Base-by-base conservation (phyloP, 1,140 invertebrate genomes). In the Drosophila funebris region DNA sequence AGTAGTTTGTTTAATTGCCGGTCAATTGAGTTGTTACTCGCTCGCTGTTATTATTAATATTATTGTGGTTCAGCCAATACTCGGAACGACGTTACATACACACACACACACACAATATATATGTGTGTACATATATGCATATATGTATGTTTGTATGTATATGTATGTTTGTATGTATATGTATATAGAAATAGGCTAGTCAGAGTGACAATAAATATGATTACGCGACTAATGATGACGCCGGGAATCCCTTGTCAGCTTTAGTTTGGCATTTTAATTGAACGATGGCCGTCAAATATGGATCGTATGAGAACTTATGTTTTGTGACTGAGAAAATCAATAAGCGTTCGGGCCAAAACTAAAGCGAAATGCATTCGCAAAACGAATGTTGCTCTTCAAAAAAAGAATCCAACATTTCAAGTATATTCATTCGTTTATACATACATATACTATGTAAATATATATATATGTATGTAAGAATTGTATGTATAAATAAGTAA, bases 171-270 rank as follows among this genome's bases (percentile, higher is more conserved):
- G 13, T 44, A 60, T 41, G n/a, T n/a, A n/a, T 33, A 6, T 3
- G 5, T 9, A 33, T 33, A 33, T 46, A 46, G 9, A 57, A 46
- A 73, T 66, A 74, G 60, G 74, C 46, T 57, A 46, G 77, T 81
- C 78, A 87, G 36, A 24, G 63, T 53, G 54, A 68, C 60, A 72
- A 54, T 63, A 24, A 64, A 20, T 57, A 41, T 66, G 73, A 52
- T 63, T 61, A 69, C 33, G 43, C 48, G 46, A 57, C 58, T 66
- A 39, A 31, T 54, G 61, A 64, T 85, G 82, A 85, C 82, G 82
- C 43, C 60, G 82, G 83, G 74, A 87, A 85, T 81, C 60, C 82
- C 82, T 58, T 8, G 54, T 46, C 58, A 76, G 78, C 83, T 87
- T 85, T 73, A 46, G 41, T 43, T 66, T 85, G 82, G 62, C 82